Percentiles rank a stretch among this genome's conserved stretches.
These are phyloP conservation scores for Falco berigora DNA, from an alignment of 2,797 vertebrate genomes.

Conservation along the genomic window DNA sequence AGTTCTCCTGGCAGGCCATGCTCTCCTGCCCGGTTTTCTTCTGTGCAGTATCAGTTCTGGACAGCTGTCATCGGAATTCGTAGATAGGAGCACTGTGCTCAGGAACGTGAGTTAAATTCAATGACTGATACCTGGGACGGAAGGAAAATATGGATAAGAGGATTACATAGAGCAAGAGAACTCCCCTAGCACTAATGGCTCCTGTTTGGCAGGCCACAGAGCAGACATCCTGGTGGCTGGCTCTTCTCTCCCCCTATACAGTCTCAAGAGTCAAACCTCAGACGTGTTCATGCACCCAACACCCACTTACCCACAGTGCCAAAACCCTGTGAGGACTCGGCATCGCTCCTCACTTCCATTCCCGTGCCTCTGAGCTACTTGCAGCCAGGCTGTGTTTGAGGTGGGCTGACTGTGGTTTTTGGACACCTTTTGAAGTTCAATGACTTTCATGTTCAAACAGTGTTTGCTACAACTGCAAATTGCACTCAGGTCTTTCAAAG, in stretches of 20 bases:
- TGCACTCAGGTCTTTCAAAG: not conserved
- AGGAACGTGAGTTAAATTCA: constrained; percentile 90
- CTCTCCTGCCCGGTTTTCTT: constrained; percentile 66
- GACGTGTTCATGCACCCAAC: not conserved
- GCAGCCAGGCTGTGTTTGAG: not conserved
- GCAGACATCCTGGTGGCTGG: not conserved
- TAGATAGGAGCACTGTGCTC: constrained; percentile 95
- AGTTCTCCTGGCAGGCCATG: constrained; percentile 64
- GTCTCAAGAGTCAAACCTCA: not conserved
- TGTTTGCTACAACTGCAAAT: constrained; percentile 3
- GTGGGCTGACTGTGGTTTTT: not conserved
- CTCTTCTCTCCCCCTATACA: not conserved
- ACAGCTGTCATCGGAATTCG: constrained; percentile 90
- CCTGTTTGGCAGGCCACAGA: not conserved
- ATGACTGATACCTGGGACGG: constrained; percentile 91
- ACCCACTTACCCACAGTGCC: not conserved
- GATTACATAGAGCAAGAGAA: not conserved
- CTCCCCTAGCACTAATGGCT: not conserved
- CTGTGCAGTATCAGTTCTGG: constrained; percentile 20
- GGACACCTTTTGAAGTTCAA: constrained; percentile 3
- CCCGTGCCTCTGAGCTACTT: not conserved
- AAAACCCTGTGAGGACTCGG: not conserved
- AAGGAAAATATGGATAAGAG: not conserved
- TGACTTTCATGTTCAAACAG: constrained; percentile 29
- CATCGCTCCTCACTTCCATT: not conserved